These are phyloP conservation scores for Geopemphigus sp. DNA, from an alignment of 1,140 invertebrate species.

Conservation along the genomic window DNA sequence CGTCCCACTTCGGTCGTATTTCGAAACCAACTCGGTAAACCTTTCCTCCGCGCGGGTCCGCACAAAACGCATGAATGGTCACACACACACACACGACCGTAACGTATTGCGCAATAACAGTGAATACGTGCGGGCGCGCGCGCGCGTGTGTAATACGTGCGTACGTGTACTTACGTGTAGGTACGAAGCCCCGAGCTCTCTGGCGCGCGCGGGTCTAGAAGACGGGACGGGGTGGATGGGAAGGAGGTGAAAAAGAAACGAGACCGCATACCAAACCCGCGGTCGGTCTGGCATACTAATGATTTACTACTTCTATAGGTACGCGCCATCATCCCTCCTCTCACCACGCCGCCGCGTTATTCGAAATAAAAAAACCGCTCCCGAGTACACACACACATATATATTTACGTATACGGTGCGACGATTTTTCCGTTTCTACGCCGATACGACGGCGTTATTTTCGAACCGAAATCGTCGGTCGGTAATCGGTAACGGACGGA, in stretches of 20 bases:
- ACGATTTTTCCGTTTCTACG: too few species aligned
- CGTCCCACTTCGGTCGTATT: too few species aligned
- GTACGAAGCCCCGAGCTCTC: background rate
- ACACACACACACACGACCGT: background rate
- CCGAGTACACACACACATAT: too few species aligned
- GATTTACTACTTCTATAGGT: constrained; percentile 44
- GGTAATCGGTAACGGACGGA: too few species aligned
- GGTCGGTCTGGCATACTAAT: constrained; percentile 47
- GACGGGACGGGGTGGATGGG: constrained; percentile 34
- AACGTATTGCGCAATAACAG: too few species aligned
- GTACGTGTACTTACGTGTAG: background rate
- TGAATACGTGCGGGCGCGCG: background rate
- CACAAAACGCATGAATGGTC: constrained; percentile 4
- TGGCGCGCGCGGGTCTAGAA: too few species aligned
- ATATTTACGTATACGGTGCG: too few species aligned
- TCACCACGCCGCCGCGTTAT: constrained; percentile 3
- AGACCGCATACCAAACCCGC: constrained; percentile 47
- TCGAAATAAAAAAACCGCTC: constrained; percentile 1
- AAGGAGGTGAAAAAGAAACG: constrained; percentile 40
- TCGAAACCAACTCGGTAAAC: too few species aligned
- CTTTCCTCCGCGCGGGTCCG: too few species aligned
- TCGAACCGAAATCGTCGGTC: too few species aligned
- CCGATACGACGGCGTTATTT: too few species aligned
- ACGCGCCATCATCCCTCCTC: constrained; percentile 29
- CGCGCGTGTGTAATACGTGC: background rate